Evolutionary conservation across 2,113 vertebrate species (phyloP).

Genomic region (Platycercus adscitus): DNA sequence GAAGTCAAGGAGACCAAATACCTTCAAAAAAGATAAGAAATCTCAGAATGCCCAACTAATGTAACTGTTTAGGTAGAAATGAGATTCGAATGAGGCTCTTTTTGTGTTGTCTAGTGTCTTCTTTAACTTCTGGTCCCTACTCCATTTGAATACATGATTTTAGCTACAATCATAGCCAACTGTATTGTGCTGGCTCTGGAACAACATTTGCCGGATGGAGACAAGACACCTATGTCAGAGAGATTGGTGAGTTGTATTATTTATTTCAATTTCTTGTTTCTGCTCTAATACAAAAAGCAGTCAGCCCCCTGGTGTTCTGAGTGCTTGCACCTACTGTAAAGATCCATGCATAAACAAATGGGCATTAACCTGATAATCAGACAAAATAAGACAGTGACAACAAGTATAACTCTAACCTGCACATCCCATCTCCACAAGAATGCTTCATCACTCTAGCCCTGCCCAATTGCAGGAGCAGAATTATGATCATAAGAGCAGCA

Average conservation of each 20-base stretch:
- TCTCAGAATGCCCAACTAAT: neutral
- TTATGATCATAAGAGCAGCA: neutral
- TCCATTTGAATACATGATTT: conserved; percentile 98
- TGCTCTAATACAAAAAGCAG: neutral
- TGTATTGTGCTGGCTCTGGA: conserved; percentile 97
- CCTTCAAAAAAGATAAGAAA: neutral
- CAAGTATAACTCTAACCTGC: neutral
- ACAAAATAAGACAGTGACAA: neutral
- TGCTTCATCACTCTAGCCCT: conserved; percentile 39
- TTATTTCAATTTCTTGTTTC: neutral
- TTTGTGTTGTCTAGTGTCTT: conserved; percentile 14
- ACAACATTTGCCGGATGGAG: conserved; percentile 91
- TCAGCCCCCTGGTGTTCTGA: neutral
- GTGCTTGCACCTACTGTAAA: neutral
- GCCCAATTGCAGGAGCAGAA: neutral
- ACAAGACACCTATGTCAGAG: conserved; percentile 97
- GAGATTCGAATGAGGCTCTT: neutral
- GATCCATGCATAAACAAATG: neutral
- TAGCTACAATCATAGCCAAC: conserved; percentile 98
- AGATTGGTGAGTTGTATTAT: conserved; percentile 86
- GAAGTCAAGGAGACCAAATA: neutral
- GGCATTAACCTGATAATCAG: neutral
- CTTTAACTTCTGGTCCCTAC: conserved; percentile 82
- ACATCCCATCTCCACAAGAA: neutral
- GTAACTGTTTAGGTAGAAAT: neutral